phyloP scores from a whole-genome alignment of 2,113 vertebrate species.

The Ophthalmolycus amberensis region DNA sequence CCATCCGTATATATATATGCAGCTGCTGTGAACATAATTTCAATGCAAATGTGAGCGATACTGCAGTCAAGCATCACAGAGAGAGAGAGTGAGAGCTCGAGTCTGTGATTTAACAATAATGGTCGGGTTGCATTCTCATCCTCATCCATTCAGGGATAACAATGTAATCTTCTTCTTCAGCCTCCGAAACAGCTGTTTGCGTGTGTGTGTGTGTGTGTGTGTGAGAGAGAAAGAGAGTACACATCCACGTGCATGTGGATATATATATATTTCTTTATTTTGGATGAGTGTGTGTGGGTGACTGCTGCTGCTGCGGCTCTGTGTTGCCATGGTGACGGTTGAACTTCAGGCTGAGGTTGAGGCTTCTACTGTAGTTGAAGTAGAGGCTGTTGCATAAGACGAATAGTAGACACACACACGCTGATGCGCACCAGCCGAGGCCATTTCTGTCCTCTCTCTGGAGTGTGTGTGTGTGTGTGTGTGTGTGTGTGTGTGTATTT shows the following conservation, averaged over 20 bases:
- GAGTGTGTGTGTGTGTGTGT: conserved; percentile 12
- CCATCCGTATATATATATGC: conserved; percentile 14
- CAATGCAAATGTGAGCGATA: conserved; percentile 61
- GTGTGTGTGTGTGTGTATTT: conserved; percentile 30
- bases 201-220: conserved; percentile 33
- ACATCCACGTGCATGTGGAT: conserved; percentile 30
- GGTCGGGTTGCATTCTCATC: conserved; percentile 40
- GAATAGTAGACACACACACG: conserved; percentile 42
- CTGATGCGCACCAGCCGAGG: conserved; percentile 7
- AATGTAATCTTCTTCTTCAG: conserved; percentile 47
- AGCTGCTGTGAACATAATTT: conserved; percentile 55
- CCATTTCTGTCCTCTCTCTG: conserved; percentile 22
- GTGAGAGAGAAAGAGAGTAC: neutral
- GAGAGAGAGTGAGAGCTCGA: conserved; percentile 11
- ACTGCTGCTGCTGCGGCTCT: conserved; percentile 59
- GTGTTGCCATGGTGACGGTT: conserved; percentile 78
- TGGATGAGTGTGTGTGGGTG: conserved; percentile 58
- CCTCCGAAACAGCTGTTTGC: conserved; percentile 54
- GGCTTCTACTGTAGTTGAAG: conserved; percentile 73
- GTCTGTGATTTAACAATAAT: conserved; percentile 56
- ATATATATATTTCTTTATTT: conserved; percentile 6
- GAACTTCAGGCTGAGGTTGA: conserved; percentile 74
- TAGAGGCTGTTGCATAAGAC: conserved; percentile 75
- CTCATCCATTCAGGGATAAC: conserved; percentile 57
- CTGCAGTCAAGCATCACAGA: conserved; percentile 54